Evolutionary conservation across 2,797 vertebrate species (phyloP), one percentile per base, ranked within the genome.

Genomic region (Mallotus villosus): DNA sequence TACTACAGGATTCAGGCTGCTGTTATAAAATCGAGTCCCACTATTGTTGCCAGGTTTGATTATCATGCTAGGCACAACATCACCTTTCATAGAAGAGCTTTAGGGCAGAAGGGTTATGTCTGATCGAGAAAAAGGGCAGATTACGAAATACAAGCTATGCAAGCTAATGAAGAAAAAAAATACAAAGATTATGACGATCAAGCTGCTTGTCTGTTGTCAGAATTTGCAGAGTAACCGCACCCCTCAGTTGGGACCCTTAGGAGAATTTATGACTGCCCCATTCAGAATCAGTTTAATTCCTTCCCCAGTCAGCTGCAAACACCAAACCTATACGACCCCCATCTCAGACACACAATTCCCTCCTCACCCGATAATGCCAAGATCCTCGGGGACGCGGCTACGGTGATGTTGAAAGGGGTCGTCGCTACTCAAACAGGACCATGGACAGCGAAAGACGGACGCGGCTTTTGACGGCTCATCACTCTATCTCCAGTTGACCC

Each of bases 371-470:
- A 91, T 91, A 86, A 78, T 74, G 58, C n/a, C 88, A 79, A 87
- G 89, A 85, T 87, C 78, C 81, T 72, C 80, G 71, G 80, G 78
- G 87, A 85, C 89, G 77, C 79, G 79, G 89, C 87, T 82, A 86
- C 84, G 78, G 87, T 89, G 88, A 76, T 83, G 88, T 83, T 90
- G 83, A 85, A 91, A 89, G 88, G 73, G 81, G 86, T 80, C 82
- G 88, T 85, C 89, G 91, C 87, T 90, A 88, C 89, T 92, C 86
- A 88, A 86, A 89, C 90, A 89, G 91, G 90, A 92, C 89, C 91
- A 90, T 88, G 93, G 93, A 93, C 89, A 92, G 86, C 88, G 90
- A 84, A 91, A 92, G 91, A 94, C 91, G 90, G 87, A 86, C 86
- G 92, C 91, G 90, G 91, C 93, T 94, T 90, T 85, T 90, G 89